A percentile compares a stretch with the other conserved stretches of the same genome.
phyloP scores from a whole-genome alignment of 2,888 invertebrate species.

The Agrochola lota region DNA sequence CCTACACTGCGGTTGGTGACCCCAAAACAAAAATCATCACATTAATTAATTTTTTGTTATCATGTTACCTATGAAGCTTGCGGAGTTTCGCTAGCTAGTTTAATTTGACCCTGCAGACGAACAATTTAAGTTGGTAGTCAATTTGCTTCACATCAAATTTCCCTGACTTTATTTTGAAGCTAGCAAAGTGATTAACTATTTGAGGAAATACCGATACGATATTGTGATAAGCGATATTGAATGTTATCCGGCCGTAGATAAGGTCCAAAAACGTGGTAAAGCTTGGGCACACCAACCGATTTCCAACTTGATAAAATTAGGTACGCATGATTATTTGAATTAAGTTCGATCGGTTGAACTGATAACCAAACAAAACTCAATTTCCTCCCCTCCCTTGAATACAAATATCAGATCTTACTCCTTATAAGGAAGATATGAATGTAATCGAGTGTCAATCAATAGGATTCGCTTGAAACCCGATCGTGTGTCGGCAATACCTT shows the following conservation, averaged over 20 bases:
- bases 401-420: slow-evolving; percentile 28
- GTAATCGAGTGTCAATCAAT: slow-evolving; percentile 56
- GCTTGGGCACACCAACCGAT: not conserved
- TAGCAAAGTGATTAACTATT: not conserved
- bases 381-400: slow-evolving; percentile 28
- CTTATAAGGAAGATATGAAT: slow-evolving; percentile 14
- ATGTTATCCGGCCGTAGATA: not conserved
- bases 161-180: not conserved
- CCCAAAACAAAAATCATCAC: too few species aligned
- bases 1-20: too few species aligned
- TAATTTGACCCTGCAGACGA: too few species aligned
- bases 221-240: not conserved
- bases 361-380: slow-evolving; percentile 41
- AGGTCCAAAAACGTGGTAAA: too few species aligned
- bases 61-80: too few species aligned
- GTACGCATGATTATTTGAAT: slow-evolving; percentile 26
- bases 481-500: not conserved
- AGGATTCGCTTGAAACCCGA: slow-evolving; percentile 8
- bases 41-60: too few species aligned
- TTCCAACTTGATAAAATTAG: slow-evolving; percentile 14
- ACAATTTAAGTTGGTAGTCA: too few species aligned
- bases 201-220: not conserved
- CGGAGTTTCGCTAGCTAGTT: too few species aligned
- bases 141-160: too few species aligned
- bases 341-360: slow-evolving; percentile 4